phyloP scores from a whole-genome alignment of 2,797 vertebrate species.

The Poeciliopsis gracilis region DNA sequence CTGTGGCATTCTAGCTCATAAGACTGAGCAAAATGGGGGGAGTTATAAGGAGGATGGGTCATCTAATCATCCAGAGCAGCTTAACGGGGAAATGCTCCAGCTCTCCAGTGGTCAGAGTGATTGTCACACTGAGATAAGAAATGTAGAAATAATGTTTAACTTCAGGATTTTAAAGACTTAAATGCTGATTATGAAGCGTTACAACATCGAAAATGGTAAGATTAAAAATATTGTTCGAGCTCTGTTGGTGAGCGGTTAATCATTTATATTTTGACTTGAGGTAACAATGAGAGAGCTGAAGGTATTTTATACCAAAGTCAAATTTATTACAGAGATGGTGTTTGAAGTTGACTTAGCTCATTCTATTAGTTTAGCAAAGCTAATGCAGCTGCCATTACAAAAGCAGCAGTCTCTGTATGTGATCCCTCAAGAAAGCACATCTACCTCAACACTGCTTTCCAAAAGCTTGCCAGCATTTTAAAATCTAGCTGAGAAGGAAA shows the following conservation, averaged over 20 bases:
- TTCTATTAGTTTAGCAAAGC: neutral
- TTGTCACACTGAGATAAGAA: constrained; percentile 24
- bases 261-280: neutral
- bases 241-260: neutral
- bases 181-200: neutral
- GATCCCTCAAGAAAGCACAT: neutral
- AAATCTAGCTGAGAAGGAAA: neutral
- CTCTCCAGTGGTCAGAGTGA: constrained; percentile 25
- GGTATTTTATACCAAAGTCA: neutral
- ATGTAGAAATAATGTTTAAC: constrained; percentile 24
- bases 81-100: constrained; percentile 32
- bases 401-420: neutral
- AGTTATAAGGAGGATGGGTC: constrained; percentile 25
- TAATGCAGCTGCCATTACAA: neutral
- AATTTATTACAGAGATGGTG: neutral
- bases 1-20: constrained; percentile 52
- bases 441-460: neutral
- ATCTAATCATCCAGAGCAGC: constrained; percentile 36
- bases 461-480: neutral
- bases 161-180: constrained; percentile 21
- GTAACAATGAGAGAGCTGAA: neutral
- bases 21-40: constrained; percentile 46
- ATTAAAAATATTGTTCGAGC: neutral
- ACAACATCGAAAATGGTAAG: neutral
- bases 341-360: neutral